Evolutionary conservation across 2,113 vertebrate species (phyloP), one percentile per base, ranked within the genome.

Genomic region (Pedetes capensis): DNA sequence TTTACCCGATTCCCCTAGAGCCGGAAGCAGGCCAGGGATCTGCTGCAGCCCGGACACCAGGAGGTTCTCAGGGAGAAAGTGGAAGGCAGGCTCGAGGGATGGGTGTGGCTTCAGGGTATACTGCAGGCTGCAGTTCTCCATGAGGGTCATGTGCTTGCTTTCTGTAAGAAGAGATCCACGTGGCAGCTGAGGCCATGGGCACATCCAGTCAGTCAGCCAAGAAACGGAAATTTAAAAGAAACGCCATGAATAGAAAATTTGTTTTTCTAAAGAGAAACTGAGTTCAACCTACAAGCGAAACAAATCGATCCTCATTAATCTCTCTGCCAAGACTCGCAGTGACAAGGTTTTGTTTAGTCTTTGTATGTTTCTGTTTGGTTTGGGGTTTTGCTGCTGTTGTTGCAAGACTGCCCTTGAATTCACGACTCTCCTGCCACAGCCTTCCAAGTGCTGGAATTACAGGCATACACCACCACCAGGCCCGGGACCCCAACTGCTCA

Each of bases 41-140:
- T 57, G 97, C 94, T 99, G 98, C 55, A 98, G 96, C 29, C 99
- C 98, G 0, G 99, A 99, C 20, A 99, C 83, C 29, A 99, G 98
- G 16, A 98, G 96, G 95, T 99, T 99, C 97, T 99, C 99, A 0
- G 99, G 99, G 47, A 99, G 96, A 0, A 99, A 98, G 92, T 99
- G 99, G 96, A 98, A 98, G 79, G 98, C 55, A 0, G 89, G 89
- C 91, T 97, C 97, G 96, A 99, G 78, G 0, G 97, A 91, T 0
- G 97, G 98, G 82, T 99, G 99, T 1, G 91, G 97, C 97, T 97
- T 98, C 66, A 99, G 71, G 17, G 55, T 59, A 78, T 98, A 99
- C 37, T 98, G 98, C 85, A 99, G 94, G 95, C 98, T 97, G 86
- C 98, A 97, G 89, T 97, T 99, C 81, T 99, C 99, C 51, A 99